phyloP scores from a whole-genome alignment of 2,113 vertebrate species.

The Gallinago undulata region DNA sequence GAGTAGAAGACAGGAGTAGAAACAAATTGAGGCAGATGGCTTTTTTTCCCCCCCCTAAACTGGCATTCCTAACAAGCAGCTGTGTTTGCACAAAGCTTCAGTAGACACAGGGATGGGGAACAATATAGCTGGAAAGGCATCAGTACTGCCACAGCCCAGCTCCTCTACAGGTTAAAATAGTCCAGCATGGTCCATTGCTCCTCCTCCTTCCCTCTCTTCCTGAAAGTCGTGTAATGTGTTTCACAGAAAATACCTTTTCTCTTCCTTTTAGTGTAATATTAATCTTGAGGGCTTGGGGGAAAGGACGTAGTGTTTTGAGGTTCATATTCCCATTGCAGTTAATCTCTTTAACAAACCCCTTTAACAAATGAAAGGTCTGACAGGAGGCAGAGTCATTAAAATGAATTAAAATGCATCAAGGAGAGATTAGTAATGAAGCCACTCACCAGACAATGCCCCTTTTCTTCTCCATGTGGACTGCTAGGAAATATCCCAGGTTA shows the following conservation, averaged over 20 bases:
- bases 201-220: slow-evolving; percentile 13
- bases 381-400: slow-evolving; percentile 77
- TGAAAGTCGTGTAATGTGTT: slow-evolving; percentile 56
- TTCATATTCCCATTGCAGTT: slow-evolving; percentile 60
- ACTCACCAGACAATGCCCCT: slow-evolving; percentile 74
- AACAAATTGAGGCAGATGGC: slow-evolving; percentile 18
- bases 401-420: slow-evolving; percentile 77
- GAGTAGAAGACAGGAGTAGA: slow-evolving; percentile 6
- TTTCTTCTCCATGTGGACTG: slow-evolving; percentile 60
- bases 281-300: slow-evolving; percentile 23
- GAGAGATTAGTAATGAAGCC: slow-evolving; percentile 73
- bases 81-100: slow-evolving; percentile 71
- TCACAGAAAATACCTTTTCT: slow-evolving; percentile 54
- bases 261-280: slow-evolving; percentile 40
- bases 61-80: slow-evolving; percentile 70
- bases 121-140: slow-evolving; percentile 36
- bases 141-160: slow-evolving; percentile 4
- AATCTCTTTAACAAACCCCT: slow-evolving; percentile 75
- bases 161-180: slow-evolving; percentile 20
- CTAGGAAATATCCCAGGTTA: slow-evolving; percentile 68
- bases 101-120: slow-evolving; percentile 11
- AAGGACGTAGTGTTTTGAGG: slow-evolving; percentile 32
- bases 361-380: slow-evolving; percentile 65
- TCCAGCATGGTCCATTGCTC: not conserved
- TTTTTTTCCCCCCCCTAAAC: slow-evolving; percentile 46